Evolutionary conservation across 2,113 vertebrate genomes (phyloP).

Genomic region (Strix aluco): DNA sequence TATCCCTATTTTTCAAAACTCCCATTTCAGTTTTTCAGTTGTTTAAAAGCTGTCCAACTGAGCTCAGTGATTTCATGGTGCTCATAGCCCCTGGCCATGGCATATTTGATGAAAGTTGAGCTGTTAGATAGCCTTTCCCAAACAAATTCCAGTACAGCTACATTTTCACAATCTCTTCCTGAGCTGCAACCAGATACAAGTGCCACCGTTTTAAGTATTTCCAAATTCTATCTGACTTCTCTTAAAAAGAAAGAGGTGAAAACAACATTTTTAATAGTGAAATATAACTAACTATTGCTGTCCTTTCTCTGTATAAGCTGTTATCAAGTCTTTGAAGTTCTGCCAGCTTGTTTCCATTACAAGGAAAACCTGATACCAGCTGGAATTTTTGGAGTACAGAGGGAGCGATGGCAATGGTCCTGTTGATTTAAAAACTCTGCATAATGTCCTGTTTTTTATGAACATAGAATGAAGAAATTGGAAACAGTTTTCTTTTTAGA

Average conservation of each 20-base stretch:
- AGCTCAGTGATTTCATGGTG: background rate
- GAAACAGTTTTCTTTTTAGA: background rate
- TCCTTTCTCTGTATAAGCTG: constrained; percentile 16
- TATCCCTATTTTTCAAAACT: background rate
- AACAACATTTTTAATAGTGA: background rate
- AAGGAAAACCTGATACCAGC: constrained; percentile 59
- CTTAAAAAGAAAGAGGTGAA: background rate
- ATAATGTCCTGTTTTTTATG: background rate
- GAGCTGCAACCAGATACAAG: background rate
- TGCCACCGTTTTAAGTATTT: background rate
- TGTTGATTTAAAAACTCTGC: constrained; percentile 5
- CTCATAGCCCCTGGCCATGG: background rate
- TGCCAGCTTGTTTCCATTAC: constrained; percentile 64
- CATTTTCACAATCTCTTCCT: background rate
- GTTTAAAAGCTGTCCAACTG: background rate
- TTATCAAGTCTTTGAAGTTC: constrained; percentile 58
- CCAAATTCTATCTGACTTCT: background rate
- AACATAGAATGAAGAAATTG: background rate
- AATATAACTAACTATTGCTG: background rate
- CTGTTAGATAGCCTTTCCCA: background rate
- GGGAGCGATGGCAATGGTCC: background rate
- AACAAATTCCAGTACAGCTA: constrained; percentile 1
- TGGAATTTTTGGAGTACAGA: constrained; percentile 52
- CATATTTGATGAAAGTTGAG: background rate
- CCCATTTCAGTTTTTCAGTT: background rate